Base-by-base conservation (phyloP, 2,888 invertebrate genomes). In the Eilema sororculum region DNA sequence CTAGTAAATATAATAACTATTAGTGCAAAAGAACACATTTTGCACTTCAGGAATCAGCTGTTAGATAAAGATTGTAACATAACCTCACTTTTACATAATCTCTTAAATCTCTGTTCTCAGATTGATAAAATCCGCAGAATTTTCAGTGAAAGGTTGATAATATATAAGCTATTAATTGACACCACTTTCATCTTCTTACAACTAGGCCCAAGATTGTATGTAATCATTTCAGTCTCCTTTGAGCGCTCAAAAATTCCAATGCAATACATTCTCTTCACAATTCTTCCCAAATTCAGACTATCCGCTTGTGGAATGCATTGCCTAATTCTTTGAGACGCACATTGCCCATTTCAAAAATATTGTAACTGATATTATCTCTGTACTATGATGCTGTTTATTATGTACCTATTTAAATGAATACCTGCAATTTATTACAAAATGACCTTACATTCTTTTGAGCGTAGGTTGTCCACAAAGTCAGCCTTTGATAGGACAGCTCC, bases 401-500 rank as follows among this genome's bases (percentile, higher is more conserved):
- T 58, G 25, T 52, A 37, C 3, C 30, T 33, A 13, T 52, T 28
- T 28, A n/a, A 13, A 1, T 12, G 28, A 52, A 64, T 52, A 25
- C 12, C 22, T 30, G 16, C n/a, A 52, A 65, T 70, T 70, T 67
- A 65, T 66, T 70, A 61, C 59, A 67, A 70, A 37, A 63, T 72
- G 69, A 60, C 67, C 57, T 69, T 24, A 33, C 64, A 66, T 74
- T 78, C 72, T 81, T 70, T 71, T 66, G 71, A 66, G 70, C 65
- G 61, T 73, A 71, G 68, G 33, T 69, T 63, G 65, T 71, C 77
- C 79, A 82, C 83, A 82, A 86, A 81, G 79, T 74, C 66, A 62
- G 72, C 70, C 65, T 57, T 61, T 33, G 56, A 65, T 68, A 71
- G 73, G 77, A 75, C 67, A 67, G 60, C 41, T 60, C 68, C 71